phyloP scores from a whole-genome alignment of 2,888 invertebrate genomes.

The Villa cingulata region DNA sequence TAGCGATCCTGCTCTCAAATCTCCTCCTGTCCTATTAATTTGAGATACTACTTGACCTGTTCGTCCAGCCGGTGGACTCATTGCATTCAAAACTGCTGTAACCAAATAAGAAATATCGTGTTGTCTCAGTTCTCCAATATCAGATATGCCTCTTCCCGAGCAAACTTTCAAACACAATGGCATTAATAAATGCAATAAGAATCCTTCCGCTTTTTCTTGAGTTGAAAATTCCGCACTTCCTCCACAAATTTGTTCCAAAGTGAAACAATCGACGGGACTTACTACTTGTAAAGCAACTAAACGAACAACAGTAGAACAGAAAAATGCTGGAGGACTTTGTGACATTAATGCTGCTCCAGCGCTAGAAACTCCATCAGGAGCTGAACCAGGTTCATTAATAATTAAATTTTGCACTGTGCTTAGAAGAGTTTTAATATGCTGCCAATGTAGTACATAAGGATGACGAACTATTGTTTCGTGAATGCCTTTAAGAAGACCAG shows the following conservation, averaged over 20 bases:
- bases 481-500: conserved; percentile 82
- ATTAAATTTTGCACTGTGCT: conserved; percentile 67
- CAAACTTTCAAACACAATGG: conserved; percentile 92
- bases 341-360: conserved; percentile 78
- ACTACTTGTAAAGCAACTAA: conserved; percentile 90
- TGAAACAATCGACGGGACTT: conserved; percentile 81
- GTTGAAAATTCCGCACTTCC: conserved; percentile 77
- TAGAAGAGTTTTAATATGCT: conserved; percentile 79
- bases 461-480: conserved; percentile 88
- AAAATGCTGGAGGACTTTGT: conserved; percentile 85
- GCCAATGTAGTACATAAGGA: conserved; percentile 92
- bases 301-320: conserved; percentile 92
- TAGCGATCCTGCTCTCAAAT: conserved; percentile 64
- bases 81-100: conserved; percentile 76
- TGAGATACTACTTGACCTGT: conserved; percentile 51
- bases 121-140: conserved; percentile 77
- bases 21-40: conserved; percentile 55
- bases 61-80: conserved; percentile 64
- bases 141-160: conserved; percentile 80
- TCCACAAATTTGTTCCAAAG: conserved; percentile 89
- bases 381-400: conserved; percentile 34
- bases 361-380: conserved; percentile 60
- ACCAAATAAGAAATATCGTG: conserved; percentile 84
- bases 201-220: conserved; percentile 87
- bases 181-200: conserved; percentile 91